Base-by-base conservation (phyloP, 2,888 invertebrate species). In the Abrostola triplasia region DNA sequence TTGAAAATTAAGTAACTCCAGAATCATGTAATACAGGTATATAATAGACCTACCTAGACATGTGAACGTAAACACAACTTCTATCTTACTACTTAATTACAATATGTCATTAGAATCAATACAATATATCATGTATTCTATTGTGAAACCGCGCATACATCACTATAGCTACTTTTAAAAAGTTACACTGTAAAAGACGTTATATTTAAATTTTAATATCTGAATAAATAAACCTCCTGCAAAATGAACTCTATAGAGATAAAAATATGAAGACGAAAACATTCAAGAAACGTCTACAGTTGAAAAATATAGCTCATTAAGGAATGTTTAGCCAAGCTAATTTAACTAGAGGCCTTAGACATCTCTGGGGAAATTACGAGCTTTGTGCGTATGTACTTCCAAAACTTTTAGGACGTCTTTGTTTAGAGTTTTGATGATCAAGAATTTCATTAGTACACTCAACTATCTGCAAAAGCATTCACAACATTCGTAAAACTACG, bases 241-340 rank as follows among this genome's bases (percentile, higher is more conserved):
- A 68, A 80, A 83, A 80, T 73, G 67, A 72, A 79, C 74, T 78
- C 73, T 78, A 79, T 82, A 77, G 76, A 80, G 76, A 79, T 70
- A 83, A 81, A 87, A 87, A 84, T 84, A 82, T 84, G 82, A 79
- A 84, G 80, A 84, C 76, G 82, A 81, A 84, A 85, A 86, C 81
- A 86, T 85, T 83, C 82, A 83, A 82, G 84, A 73, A 83, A 81
- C 84, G 83, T 86, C 85, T 82, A 82, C 88, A 80, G 84, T 84
- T 90, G 90, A 89, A 86, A 91, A 91, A 90, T 91, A 87, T 88
- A 84, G 85, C 86, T 90, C 89, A 90, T 90, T 90, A 90, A 87
- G 88, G 81, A 87, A 91, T 92, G 89, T 92, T 92, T 92, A 92
- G 90, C 85, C 83, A 78, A 89, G 88, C 87, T 92, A 91, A 93